Base-by-base conservation (phyloP, 1,140 invertebrate genomes). In the Tyrophagus putrescentiae region DNA sequence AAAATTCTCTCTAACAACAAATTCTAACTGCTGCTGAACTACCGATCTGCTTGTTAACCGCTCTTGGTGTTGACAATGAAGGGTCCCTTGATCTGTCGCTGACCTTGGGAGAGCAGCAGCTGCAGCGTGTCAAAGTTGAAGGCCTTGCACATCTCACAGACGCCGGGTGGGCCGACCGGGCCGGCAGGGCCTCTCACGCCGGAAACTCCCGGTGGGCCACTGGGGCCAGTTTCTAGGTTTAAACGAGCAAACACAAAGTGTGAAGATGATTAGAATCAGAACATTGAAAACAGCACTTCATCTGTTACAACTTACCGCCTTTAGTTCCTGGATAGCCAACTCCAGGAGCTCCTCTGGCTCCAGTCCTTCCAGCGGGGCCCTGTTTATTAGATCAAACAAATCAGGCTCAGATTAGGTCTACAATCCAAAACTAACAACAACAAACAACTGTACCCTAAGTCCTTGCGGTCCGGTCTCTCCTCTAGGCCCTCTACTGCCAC, bases 161-260 rank as follows among this genome's bases (percentile, higher is more conserved):
- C 77, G 28, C 81, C 81, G 16, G 80, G 78, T 36, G 65, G 62
- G 4, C 65, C 64, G 18, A 62, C 56, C 16, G 64, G 64, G 6
- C 56, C 9, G 21, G 11, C 16, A 41, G 2, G 18, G 18, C 11
- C 23, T 1, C 4, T 1, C 9, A 23, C 1, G 1, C 25, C 16
- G 31, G 6, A 34, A 32, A 75, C 68, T 52, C 79, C 79, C 65
- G 74, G 76, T 13, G 72, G 65, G 41, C 79, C 79, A 44, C 76
- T 71, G 27, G 68, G 64, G 27, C 78, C 78, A 29, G 75, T 69
- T 41, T 68, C 41, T 31, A 76, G 76, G 16, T 36, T 58, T n/a
- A n/a, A n/a, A n/a, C n/a, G n/a, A n/a, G n/a, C n/a, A n/a, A n/a
- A n/a, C n/a, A n/a, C n/a, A n/a, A n/a, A n/a, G n/a, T n/a, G n/a